These are phyloP conservation scores for Amblyornis subalaris DNA, from an alignment of 2,113 vertebrate species.

Conservation along the genomic window DNA sequence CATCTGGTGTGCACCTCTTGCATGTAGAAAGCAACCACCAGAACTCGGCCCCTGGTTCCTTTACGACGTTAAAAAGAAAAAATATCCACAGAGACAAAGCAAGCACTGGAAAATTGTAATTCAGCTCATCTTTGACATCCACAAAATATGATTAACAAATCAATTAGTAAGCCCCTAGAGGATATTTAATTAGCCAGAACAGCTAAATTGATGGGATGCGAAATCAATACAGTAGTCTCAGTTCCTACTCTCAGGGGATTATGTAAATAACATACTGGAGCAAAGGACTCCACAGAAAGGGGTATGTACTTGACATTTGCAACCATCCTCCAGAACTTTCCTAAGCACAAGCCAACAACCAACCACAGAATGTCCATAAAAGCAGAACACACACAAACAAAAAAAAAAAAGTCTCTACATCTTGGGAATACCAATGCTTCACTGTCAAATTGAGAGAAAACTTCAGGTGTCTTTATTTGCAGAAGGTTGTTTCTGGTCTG, in stretches of 20 bases:
- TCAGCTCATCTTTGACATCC: not conserved
- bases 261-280: not conserved
- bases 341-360: not conserved
- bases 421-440: not conserved
- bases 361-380: not conserved
- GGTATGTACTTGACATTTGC: not conserved
- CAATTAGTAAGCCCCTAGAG: not conserved
- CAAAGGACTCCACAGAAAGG: not conserved
- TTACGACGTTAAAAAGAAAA: accelerated
- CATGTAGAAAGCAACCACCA: not conserved
- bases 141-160: not conserved
- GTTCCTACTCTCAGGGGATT: not conserved
- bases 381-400: not conserved
- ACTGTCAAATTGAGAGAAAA: not conserved
- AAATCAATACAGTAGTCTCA: not conserved
- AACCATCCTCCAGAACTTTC: not conserved
- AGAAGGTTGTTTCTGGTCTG: not conserved
- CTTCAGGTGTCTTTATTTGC: not conserved
- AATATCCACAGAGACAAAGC: not conserved
- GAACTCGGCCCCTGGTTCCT: not conserved
- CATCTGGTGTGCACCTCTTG: not conserved
- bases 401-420: not conserved
- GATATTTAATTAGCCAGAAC: not conserved
- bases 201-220: not conserved
- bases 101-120: not conserved